A percentile compares a stretch with the other conserved stretches of the same genome.
These are phyloP conservation scores for Xenotilapia leptura DNA, from an alignment of 2,113 vertebrate species.

Conservation along the genomic window DNA sequence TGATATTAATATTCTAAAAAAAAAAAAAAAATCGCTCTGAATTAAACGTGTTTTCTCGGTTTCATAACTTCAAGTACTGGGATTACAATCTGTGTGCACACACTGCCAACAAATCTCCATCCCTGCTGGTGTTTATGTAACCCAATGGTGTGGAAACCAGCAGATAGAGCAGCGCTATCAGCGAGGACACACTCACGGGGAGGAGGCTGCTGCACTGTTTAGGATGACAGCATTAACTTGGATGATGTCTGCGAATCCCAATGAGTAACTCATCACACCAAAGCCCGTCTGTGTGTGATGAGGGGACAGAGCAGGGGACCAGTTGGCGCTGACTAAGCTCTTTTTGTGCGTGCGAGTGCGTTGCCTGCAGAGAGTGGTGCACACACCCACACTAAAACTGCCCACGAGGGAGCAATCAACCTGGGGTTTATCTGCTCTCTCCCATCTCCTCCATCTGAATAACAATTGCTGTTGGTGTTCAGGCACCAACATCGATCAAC, in stretches of 20 bases:
- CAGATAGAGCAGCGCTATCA: background rate
- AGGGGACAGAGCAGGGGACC: conserved; percentile 13
- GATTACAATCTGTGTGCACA: background rate
- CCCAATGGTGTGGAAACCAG: background rate
- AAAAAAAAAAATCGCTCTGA: background rate
- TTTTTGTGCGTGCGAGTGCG: background rate
- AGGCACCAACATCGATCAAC: conserved; percentile 37
- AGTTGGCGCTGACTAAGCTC: conserved; percentile 64
- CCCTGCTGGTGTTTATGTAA: conserved; percentile 14
- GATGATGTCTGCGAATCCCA: background rate
- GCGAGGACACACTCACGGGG: background rate
- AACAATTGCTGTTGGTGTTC: conserved; percentile 39
- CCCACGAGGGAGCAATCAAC: conserved; percentile 45
- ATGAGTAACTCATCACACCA: conserved; percentile 35
- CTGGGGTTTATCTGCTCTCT: conserved; percentile 23
- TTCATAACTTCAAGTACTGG: background rate
- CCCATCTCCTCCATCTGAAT: conserved; percentile 43
- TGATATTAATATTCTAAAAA: background rate
- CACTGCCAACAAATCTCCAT: background rate
- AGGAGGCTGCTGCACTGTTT: conserved; percentile 12
- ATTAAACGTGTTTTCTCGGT: background rate
- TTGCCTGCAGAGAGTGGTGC: conserved; percentile 32
- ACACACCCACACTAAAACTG: conserved; percentile 18
- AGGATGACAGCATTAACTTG: conserved; percentile 7
- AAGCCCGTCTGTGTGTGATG: background rate